These are phyloP conservation scores for Entomobrya multifasciata DNA, from an alignment of 2,888 invertebrate genomes.

Conservation along the genomic window DNA sequence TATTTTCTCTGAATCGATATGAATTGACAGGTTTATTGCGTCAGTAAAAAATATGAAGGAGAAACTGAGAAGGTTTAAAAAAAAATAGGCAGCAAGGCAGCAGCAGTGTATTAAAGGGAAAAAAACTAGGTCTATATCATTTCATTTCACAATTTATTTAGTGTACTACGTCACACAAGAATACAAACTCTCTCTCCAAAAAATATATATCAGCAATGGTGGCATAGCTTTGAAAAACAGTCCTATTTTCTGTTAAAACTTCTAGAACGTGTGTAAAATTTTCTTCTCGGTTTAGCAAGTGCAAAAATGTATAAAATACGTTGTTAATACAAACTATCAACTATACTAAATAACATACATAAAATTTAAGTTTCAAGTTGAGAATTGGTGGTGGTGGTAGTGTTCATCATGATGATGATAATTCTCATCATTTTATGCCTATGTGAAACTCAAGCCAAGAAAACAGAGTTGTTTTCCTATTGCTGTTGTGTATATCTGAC, in stretches of 20 bases:
- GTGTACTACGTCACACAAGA: conserved; percentile 21
- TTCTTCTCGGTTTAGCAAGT: conserved; percentile 49
- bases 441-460: conserved; percentile 51
- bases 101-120: too few species aligned
- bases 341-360: conserved; percentile 16
- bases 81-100: background rate
- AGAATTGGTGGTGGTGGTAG: background rate
- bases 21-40: conserved; percentile 72
- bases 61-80: background rate
- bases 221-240: too few species aligned
- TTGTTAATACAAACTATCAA: too few species aligned
- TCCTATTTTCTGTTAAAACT: background rate
- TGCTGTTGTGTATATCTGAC: conserved; percentile 1
- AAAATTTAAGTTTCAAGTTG: background rate
- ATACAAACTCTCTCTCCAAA: background rate
- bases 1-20: conserved; percentile 51
- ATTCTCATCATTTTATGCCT: conserved; percentile 22
- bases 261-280: conserved; percentile 28
- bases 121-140: conserved; percentile 43
- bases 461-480: conserved; percentile 34
- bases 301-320: conserved; percentile 51
- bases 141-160: background rate
- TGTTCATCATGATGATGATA: background rate
- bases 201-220: too few species aligned
- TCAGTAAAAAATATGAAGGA: conserved; percentile 48